These are phyloP conservation scores for Callaeas wilsoni DNA, from an alignment of 2,113 vertebrate genomes.

Conservation along the genomic window DNA sequence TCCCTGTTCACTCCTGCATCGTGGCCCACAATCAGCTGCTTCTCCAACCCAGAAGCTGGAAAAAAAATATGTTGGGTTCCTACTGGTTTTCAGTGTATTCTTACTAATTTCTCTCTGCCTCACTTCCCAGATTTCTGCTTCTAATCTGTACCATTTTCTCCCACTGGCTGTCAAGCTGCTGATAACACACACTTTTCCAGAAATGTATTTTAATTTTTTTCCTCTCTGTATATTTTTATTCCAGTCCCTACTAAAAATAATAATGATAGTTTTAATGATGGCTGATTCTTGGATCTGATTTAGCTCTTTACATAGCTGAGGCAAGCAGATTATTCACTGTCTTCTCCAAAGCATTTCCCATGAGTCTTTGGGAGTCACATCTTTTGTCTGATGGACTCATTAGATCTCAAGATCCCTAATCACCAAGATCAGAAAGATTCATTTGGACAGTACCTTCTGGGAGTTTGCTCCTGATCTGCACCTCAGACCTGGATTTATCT, in stretches of 20 bases:
- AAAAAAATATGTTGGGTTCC: background rate
- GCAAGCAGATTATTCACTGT: background rate
- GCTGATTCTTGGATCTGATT: background rate
- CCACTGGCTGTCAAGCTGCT: background rate
- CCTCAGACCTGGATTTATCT: background rate
- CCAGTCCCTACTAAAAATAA: slow-evolving; percentile 6
- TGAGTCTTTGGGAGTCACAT: background rate
- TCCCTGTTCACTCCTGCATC: background rate
- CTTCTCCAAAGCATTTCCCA: slow-evolving; percentile 5
- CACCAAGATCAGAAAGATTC: background rate
- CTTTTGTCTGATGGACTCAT: slow-evolving; percentile 1
- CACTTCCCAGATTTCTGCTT: background rate
- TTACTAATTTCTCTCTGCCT: background rate
- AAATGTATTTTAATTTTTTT: background rate
- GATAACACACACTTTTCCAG: background rate
- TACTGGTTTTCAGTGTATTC: background rate
- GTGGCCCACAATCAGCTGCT: background rate
- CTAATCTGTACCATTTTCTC: background rate
- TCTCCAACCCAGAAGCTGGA: slow-evolving; percentile 18
- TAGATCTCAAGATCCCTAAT: background rate
- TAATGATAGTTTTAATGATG: background rate
- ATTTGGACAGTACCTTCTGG: background rate
- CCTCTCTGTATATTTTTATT: background rate
- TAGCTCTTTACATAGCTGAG: background rate
- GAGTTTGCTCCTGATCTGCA: background rate